Base-by-base conservation (phyloP, 2,113 vertebrate species). In the Cynocephalus volans region DNA sequence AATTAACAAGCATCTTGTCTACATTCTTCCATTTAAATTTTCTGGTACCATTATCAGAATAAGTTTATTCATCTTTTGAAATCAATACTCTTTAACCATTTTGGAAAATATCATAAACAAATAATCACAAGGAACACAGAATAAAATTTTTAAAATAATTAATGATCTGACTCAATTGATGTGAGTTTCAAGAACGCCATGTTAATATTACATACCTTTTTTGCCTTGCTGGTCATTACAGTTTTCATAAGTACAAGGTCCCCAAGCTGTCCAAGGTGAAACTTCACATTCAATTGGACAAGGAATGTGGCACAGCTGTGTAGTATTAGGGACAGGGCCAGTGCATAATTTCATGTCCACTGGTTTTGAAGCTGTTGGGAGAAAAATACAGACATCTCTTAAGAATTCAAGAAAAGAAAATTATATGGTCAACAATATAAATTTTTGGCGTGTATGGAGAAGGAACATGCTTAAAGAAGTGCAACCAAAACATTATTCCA, bases 211-310 rank as follows among this genome's bases (percentile, higher is more conserved):
- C 98, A 28, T 98, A 99, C 99, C 99, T 98, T 99, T 99, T 97
- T 99, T 99, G 79, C 98, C 99, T 50, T 99, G 99, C 93, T 99
- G 99, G 75, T 99, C 99, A 5, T 99, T 98, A 92, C 99, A 99
- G 97, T 98, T 99, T 98, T 99, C 99, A n/a, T 99, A 99, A 96
- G 99, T 99, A 97, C 99, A 99, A 0, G 99, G 99, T 65, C 99
- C 99, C 99, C 99, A 99, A 52, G 99, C 99, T 8, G 99, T 99
- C 99, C 99, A 99, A 0, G 99, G 98, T 0, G 99, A 99, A 95
- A 99, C 99, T 80, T 99, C 99, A 62, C 99, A 99, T 97, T 99
- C 99, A 33, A 98, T 98, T 72, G 99, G 99, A 97, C 99, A 99
- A 9, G 99, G 98, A 70, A 99, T 99, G 65, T 99, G 99, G 97